These are phyloP conservation scores for Acanthochromis polyacanthus DNA, from an alignment of 2,113 vertebrate genomes.

Conservation along the genomic window DNA sequence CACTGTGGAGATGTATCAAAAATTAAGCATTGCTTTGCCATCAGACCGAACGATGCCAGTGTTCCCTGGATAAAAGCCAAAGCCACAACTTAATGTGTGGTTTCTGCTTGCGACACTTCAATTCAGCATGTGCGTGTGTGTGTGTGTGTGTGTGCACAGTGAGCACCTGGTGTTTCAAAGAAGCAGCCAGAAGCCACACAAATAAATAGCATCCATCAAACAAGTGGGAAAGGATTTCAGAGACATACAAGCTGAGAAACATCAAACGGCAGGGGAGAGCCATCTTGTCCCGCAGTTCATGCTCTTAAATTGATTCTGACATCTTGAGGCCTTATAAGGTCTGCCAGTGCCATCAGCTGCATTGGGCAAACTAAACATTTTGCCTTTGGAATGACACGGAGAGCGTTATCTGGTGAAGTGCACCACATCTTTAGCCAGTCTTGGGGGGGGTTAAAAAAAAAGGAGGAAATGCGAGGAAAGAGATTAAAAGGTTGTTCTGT, in stretches of 20 bases:
- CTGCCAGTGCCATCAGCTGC: conserved; percentile 38
- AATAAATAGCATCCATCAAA: conserved; percentile 66
- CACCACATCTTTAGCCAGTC: conserved; percentile 19
- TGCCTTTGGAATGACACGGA: conserved; percentile 21
- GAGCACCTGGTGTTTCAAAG: conserved; percentile 70
- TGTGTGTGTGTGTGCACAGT: background rate
- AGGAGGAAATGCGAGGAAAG: background rate
- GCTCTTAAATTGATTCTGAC: conserved; percentile 76
- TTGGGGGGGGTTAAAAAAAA: background rate
- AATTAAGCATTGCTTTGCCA: conserved; percentile 34
- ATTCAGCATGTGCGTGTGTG: background rate
- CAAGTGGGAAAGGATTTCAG: conserved; percentile 53
- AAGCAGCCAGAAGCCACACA: conserved; percentile 54
- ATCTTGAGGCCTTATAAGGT: conserved; percentile 44
- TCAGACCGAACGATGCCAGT: conserved; percentile 16
- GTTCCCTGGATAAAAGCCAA: conserved; percentile 25
- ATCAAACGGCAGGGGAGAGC: conserved; percentile 58
- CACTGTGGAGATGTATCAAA: conserved; percentile 12
- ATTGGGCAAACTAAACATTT: conserved; percentile 52
- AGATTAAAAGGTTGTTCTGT: conserved; percentile 43
- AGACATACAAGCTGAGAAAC: conserved; percentile 56
- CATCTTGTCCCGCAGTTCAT: conserved; percentile 53
- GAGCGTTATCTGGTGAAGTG: conserved; percentile 45
- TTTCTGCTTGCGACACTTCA: conserved; percentile 21
- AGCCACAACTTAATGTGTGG: conserved; percentile 46